Conservation (phyloP, 2,888 invertebrate species). For the Anoncus sp. region DNA sequence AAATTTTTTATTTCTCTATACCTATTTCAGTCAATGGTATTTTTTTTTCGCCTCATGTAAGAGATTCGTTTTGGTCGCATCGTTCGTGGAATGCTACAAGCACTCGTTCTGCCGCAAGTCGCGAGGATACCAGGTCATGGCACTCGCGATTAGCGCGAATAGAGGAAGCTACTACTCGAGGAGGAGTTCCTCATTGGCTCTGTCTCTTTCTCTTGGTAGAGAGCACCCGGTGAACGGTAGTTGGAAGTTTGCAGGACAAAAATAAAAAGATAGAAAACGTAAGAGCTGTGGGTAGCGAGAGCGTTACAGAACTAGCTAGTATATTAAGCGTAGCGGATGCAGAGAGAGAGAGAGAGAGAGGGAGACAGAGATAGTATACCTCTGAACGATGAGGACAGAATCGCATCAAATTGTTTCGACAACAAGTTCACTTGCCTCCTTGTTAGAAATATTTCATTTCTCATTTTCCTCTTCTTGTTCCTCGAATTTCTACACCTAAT, state of each 20-base stretch:
- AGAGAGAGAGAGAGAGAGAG: conserved; percentile 1
- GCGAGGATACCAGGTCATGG: conserved; percentile 49
- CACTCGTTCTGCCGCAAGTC: conserved; percentile 3
- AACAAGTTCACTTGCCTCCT: conserved; percentile 37
- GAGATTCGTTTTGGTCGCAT: conserved; percentile 43
- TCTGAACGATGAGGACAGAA: conserved; percentile 23
- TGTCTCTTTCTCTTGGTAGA: conserved; percentile 14
- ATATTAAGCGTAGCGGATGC: conserved; percentile 46
- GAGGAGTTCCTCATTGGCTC: conserved; percentile 40
- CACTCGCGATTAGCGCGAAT: conserved; percentile 45
- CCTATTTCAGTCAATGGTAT: conserved; percentile 23
- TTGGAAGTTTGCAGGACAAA: conserved; percentile 56
- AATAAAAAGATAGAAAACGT: conserved; percentile 52
- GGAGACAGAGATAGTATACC: neutral
- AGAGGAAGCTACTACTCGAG: conserved; percentile 52
- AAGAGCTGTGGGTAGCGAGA: conserved; percentile 26
- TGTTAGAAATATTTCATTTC: conserved; percentile 17
- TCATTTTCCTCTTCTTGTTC: conserved; percentile 29
- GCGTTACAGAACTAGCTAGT: conserved; percentile 44
- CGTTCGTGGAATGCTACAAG: conserved; percentile 32
- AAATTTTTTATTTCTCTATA: conserved; percentile 18
- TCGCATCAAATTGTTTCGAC: conserved; percentile 45
- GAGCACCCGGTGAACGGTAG: conserved; percentile 60
- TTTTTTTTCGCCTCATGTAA: conserved; percentile 14
- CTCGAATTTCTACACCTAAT: conserved; percentile 35